These are phyloP conservation scores for Cygnus atratus DNA, from an alignment of 2,113 vertebrate species.

Conservation along the genomic window DNA sequence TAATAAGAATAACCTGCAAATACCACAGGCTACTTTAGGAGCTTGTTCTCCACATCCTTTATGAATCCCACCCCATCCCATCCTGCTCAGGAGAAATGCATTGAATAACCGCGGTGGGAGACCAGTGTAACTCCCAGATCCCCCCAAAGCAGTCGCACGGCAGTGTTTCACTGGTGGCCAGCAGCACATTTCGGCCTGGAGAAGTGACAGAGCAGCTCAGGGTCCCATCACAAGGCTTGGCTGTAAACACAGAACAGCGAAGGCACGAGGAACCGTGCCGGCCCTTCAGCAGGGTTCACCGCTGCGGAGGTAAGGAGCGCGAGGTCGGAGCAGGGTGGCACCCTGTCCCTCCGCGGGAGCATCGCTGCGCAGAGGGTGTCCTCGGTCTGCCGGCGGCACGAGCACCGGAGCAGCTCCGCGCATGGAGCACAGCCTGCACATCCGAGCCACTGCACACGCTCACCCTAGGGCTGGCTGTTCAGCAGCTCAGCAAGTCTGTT, in stretches of 20 bases:
- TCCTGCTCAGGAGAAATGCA: background rate
- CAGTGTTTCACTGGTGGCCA: background rate
- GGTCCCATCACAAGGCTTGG: no score
- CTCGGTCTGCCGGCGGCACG: no score
- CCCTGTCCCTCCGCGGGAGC: no score
- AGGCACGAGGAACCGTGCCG: background rate
- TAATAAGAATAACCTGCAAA: background rate
- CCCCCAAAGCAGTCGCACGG: background rate
- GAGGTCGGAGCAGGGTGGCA: no score
- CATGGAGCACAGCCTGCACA: background rate
- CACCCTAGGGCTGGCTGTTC: background rate
- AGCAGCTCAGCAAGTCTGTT: background rate
- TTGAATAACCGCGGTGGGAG: background rate
- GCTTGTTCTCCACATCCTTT: background rate
- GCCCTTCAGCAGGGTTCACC: background rate
- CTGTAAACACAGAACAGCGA: no score
- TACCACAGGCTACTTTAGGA: background rate
- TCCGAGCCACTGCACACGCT: rapidly evolving
- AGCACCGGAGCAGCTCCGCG: background rate
- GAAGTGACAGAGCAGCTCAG: background rate
- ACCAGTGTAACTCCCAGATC: background rate
- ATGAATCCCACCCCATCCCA: background rate
- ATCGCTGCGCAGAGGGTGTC: no score
- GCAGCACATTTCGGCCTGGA: background rate
- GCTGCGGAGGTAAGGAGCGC: background rate